phyloP scores from a whole-genome alignment of 2,888 invertebrate species.

The Agrotis exclamationis region DNA sequence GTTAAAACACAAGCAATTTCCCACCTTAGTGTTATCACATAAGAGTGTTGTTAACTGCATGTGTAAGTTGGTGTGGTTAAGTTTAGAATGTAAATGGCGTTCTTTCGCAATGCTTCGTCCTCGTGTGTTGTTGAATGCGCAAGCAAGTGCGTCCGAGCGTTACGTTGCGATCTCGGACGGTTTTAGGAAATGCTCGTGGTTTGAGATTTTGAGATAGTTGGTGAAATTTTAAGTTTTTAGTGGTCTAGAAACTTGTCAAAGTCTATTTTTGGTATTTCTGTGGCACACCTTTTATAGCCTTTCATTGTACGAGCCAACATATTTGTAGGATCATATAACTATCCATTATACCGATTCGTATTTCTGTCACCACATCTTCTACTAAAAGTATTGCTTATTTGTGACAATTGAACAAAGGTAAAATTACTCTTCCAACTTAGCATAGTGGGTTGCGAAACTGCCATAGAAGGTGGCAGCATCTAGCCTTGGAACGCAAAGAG shows the following conservation, averaged over 20 bases:
- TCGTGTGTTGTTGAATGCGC: slow-evolving; percentile 67
- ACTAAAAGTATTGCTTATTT: no score
- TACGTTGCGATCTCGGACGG: slow-evolving; percentile 69
- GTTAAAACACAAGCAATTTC: slow-evolving; percentile 14
- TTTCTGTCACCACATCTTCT: no score
- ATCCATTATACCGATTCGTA: no score
- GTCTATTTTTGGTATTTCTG: background rate
- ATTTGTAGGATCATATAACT: no score
- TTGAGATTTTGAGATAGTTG: slow-evolving; percentile 27
- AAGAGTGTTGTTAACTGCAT: slow-evolving; percentile 19
- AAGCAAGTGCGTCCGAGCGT: slow-evolving; percentile 65
- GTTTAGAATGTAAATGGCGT: slow-evolving; percentile 66
- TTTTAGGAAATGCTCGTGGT: slow-evolving; percentile 55
- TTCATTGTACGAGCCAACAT: background rate
- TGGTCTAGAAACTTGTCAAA: background rate
- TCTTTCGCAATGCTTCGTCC: slow-evolving; percentile 70
- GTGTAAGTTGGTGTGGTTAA: slow-evolving; percentile 27
- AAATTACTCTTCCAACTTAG: no score
- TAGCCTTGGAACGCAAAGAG: no score
- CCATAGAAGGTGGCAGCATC: no score
- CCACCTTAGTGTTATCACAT: slow-evolving; percentile 1
- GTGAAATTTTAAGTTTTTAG: slow-evolving; percentile 13
- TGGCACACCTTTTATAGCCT: background rate
- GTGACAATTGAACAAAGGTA: no score
- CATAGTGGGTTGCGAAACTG: no score